Base-by-base conservation (phyloP, 2,113 vertebrate species). In the Ornithorhynchus anatinus region DNA sequence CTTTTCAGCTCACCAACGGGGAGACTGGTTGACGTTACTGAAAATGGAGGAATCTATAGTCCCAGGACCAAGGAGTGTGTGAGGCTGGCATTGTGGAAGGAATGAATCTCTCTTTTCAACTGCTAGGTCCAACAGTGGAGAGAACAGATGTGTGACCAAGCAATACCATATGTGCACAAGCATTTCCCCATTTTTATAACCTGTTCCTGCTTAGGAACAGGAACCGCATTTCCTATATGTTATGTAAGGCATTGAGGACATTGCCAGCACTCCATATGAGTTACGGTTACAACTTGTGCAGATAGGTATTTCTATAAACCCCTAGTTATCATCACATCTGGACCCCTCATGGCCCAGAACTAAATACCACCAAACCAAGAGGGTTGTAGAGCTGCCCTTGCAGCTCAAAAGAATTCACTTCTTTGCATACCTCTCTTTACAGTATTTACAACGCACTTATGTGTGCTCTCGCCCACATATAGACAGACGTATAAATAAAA, bases 261-360 rank as follows among this genome's bases (percentile, higher is more conserved):
- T 64, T 25, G n/a, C 65, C 14, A 47, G 72, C 29, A 5, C 38
- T 52, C 39, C 20, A 23, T 19, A 20, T 22, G n/a, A n/a, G 17
- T 43, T 54, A 50, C 14, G 23, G 31, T 76, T 51, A 23, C 73
- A 43, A 39, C 40, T 25, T 50, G 4, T 66, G 44, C 42, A 79
- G 73, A 38, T 36, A 22, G 74, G 33, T 43, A 42, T 72, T 31
- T 66, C 56, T 40, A 56, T 51, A 59, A 69, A 58, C 23, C n/a
- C 32, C n/a, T n/a, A 23, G 27, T 10, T 25, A 38, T 20, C 23
- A 15, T 22, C 39, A 32, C 56, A 63, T 67, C 67, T 72, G 69
- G 75, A 48, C n/a, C 43, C 66, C 66, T 60, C 72, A 52, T 22
- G 59, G 59, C 56, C 69, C 60, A 37, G 63, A 62, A 62, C 1